Conservation (phyloP, 2,113 vertebrate genomes). For the Azemiops feae region DNA sequence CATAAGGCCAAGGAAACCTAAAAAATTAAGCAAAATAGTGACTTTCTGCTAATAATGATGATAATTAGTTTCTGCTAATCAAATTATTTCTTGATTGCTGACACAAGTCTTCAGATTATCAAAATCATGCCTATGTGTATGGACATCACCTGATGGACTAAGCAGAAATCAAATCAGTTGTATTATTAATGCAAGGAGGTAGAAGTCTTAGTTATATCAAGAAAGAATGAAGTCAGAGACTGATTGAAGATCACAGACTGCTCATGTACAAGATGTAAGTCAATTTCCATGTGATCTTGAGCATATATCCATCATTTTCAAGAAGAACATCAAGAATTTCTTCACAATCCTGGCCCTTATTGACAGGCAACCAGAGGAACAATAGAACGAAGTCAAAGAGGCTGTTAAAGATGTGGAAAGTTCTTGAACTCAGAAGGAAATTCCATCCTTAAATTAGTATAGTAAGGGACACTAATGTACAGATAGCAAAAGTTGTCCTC, state of each 20-base stretch:
- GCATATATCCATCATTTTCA: background rate
- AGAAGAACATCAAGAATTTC: background rate
- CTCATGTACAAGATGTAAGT: background rate
- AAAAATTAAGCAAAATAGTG: background rate
- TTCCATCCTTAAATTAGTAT: background rate
- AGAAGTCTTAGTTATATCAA: background rate
- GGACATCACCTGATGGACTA: background rate
- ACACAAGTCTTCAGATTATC: background rate
- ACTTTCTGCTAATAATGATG: background rate
- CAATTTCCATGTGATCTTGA: background rate
- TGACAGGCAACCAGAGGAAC: background rate
- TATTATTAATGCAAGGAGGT: background rate
- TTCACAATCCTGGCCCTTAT: background rate
- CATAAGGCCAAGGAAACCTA: background rate
- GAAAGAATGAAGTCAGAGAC: background rate
- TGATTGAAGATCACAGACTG: background rate
- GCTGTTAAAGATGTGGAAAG: background rate
- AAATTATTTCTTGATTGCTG: background rate
- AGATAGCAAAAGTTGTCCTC: background rate
- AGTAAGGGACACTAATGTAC: background rate
- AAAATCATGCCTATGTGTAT: background rate
- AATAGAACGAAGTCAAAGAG: background rate
- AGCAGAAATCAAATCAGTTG: background rate
- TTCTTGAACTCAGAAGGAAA: background rate
- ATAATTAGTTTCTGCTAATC: background rate